A percentile compares a stretch with the other conserved stretches of the same genome.
These are phyloP conservation scores for Diloba caeruleocephala DNA, from an alignment of 2,888 invertebrate genomes.

Conservation along the genomic window DNA sequence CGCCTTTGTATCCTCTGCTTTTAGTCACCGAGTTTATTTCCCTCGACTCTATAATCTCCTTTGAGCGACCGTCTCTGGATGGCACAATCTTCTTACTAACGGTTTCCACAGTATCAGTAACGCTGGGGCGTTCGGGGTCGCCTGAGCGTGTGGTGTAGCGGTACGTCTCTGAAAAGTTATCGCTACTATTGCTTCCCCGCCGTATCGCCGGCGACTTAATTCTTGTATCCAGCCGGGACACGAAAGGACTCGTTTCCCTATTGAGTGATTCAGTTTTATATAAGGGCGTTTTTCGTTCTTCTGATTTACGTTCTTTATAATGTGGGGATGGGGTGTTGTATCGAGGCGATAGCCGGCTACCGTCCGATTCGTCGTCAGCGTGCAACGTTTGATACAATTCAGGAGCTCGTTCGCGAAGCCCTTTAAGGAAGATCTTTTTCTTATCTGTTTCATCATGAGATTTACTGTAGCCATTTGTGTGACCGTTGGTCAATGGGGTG, in stretches of 20 bases:
- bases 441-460: constrained; percentile 88
- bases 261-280: constrained; percentile 85
- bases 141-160: constrained; percentile 91
- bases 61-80: constrained; percentile 89
- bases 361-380: constrained; percentile 89
- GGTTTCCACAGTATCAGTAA: constrained; percentile 92
- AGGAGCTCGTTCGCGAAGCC: constrained; percentile 92
- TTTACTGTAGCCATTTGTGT: constrained; percentile 82
- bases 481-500: constrained; percentile 84
- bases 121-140: constrained; percentile 91
- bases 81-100: constrained; percentile 92
- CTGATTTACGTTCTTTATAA: constrained; percentile 83
- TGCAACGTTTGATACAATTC: constrained; percentile 92
- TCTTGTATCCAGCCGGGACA: constrained; percentile 80
- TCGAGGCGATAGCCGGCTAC: constrained; percentile 81
- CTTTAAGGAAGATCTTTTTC: constrained; percentile 91
- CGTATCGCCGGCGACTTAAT: constrained; percentile 86
- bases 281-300: constrained; percentile 80
- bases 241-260: constrained; percentile 84
- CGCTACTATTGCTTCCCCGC: constrained; percentile 91
- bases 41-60: constrained; percentile 92
- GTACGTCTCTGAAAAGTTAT: constrained; percentile 92
- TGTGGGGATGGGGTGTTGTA: constrained; percentile 84
- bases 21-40: constrained; percentile 92
- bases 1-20: constrained; percentile 88